A percentile compares a stretch with the other conserved stretches of the same genome.
Evolutionary conservation across 2,113 vertebrate species (phyloP).

Genomic region (Anoplopoma fimbria): DNA sequence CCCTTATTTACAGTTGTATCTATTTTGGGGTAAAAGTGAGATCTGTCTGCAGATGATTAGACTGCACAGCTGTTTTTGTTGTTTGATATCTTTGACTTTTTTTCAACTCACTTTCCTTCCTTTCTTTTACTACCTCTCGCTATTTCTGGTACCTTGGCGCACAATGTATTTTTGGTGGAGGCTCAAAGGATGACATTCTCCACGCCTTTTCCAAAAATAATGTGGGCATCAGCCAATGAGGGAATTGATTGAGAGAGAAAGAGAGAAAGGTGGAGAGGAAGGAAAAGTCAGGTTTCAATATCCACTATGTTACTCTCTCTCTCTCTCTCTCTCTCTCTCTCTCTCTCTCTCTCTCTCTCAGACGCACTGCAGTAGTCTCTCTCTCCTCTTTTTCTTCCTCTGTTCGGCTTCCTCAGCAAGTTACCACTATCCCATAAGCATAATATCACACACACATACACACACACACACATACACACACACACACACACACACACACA

Average conservation of each 20-base stretch:
- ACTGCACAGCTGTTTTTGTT: slow-evolving; percentile 21
- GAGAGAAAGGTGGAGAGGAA: background rate
- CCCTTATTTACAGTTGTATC: slow-evolving; percentile 51
- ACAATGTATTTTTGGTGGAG: slow-evolving; percentile 30
- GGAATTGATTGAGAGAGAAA: slow-evolving; percentile 3
- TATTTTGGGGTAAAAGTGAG: slow-evolving; percentile 32
- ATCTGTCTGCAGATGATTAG: slow-evolving; percentile 19
- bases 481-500: slow-evolving; percentile 40
- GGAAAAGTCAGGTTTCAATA: slow-evolving; percentile 39
- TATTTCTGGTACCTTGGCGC: slow-evolving; percentile 35
- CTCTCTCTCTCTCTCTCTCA: no score
- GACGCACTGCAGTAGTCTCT: slow-evolving; percentile 62
- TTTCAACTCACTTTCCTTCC: background rate
- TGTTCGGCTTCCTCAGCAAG: slow-evolving; percentile 75
- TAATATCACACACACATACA: slow-evolving; percentile 32
- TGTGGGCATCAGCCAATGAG: slow-evolving; percentile 8
- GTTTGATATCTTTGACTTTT: slow-evolving; percentile 1
- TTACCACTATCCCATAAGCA: slow-evolving; percentile 56
- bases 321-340: slow-evolving; percentile 34
- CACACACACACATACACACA: slow-evolving; percentile 43
- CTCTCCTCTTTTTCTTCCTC: slow-evolving; percentile 53
- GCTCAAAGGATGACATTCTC: slow-evolving; percentile 36
- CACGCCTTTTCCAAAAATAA: slow-evolving; percentile 54
- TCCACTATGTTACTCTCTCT: slow-evolving; percentile 45
- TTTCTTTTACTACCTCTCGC: background rate